A percentile compares a stretch with the other conserved stretches of the same genome.
Evolutionary conservation across 2,113 vertebrate genomes (phyloP).

Genomic region (Apodemus speciosus): DNA sequence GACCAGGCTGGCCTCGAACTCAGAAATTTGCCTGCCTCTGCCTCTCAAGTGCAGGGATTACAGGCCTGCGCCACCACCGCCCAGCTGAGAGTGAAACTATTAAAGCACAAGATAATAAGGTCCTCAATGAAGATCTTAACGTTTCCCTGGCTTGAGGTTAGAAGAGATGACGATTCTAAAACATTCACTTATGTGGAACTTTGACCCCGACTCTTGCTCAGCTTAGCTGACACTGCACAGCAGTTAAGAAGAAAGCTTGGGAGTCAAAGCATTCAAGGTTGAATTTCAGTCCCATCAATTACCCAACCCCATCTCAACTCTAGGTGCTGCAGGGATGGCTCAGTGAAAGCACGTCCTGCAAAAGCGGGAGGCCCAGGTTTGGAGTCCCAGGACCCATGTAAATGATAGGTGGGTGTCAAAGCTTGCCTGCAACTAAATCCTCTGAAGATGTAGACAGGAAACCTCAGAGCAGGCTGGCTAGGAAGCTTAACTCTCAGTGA

Average conservation of each 20-base stretch:
- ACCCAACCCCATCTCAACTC: no score
- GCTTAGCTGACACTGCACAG: background rate
- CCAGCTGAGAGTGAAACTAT: background rate
- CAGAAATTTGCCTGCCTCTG: no score
- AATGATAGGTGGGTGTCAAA: background rate
- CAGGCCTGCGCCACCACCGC: no score
- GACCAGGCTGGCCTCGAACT: no score
- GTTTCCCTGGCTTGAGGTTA: background rate
- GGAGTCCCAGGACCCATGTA: background rate
- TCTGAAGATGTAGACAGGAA: background rate
- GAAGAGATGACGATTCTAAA: background rate
- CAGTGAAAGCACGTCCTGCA: background rate
- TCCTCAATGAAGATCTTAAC: background rate
- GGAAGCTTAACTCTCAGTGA: background rate
- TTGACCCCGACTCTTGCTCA: background rate
- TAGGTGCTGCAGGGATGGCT: background rate
- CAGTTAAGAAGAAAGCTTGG: slow-evolving; percentile 16
- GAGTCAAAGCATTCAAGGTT: background rate
- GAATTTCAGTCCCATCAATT: background rate
- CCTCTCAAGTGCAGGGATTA: no score
- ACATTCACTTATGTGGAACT: background rate
- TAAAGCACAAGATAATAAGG: background rate
- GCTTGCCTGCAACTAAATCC: background rate
- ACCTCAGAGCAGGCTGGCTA: background rate
- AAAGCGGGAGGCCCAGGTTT: background rate